phyloP scores from a whole-genome alignment of 2,113 vertebrate species.

The Puffinus mauretanicus region DNA sequence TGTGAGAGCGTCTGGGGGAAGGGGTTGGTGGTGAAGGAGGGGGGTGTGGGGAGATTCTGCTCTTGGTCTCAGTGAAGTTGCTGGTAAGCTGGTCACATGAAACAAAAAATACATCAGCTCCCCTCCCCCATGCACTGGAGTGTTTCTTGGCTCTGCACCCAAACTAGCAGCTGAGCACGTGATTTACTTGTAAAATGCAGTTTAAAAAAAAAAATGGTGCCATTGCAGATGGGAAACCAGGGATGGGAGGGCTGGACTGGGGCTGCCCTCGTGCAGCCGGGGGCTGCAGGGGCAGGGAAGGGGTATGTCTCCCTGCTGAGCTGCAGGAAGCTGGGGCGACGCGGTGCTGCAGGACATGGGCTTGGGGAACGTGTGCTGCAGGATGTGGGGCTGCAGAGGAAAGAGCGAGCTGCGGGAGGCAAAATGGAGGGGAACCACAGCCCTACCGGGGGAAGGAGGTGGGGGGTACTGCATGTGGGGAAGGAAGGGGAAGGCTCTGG shows the following conservation, averaged over 20 bases:
- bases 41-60: background rate
- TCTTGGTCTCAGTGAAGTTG: background rate
- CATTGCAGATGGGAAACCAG: background rate
- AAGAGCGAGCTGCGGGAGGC: background rate
- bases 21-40: background rate
- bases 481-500: background rate
- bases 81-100: background rate
- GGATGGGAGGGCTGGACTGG: background rate
- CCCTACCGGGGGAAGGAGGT: background rate
- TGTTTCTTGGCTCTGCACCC: constrained; percentile 56
- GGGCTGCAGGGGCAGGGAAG: background rate
- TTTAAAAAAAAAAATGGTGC: background rate
- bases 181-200: constrained; percentile 52
- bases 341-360: rapidly evolving
- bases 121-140: constrained; percentile 20
- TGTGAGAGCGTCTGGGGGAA: background rate
- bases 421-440: background rate
- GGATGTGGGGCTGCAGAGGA: background rate
- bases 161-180: constrained; percentile 31
- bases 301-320: background rate
- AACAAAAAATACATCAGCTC: constrained; percentile 18
- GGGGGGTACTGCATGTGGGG: background rate
- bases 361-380: background rate
- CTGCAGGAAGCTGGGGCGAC: background rate
- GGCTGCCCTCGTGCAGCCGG: background rate